Evolutionary conservation across 2,113 vertebrate genomes (phyloP), one percentile per base, ranked within the genome.

Genomic region (Gadus chalcogrammus): DNA sequence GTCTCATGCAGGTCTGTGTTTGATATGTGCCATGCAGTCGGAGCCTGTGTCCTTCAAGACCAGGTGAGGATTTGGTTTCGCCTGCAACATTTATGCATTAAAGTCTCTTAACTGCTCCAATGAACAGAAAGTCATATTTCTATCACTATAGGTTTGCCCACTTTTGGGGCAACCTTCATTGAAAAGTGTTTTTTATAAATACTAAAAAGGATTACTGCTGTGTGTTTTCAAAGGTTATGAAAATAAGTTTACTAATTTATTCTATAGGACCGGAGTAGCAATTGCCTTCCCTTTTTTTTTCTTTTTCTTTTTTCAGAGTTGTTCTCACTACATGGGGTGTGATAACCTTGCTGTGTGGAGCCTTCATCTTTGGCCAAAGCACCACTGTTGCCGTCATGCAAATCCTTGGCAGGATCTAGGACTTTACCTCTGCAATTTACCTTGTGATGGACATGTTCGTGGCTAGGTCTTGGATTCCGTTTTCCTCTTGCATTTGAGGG

Each of bases 341-440:
- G 4, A 72, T 96, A 75, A 95, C 93, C 0, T 82, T 96, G 64
- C 85, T 97, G 15, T 88, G 93, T 0, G 97, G 97, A 0, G 83
- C 93, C 22, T 98, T 96, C 68, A 93, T 98, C 78, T 98, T 98
- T 0, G 96, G 96, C n/a, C 97, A 99, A 88, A 97, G 96, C 70
- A 96, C 93, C 6, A 91, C 92, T 42, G 86, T 89, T 0, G 93
- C 96, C 0, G 53, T 95, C 80, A 83, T 96, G 91, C 93, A 95
- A 75, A 85, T 96, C 61, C 18, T 93, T 0, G 87, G 89, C 55
- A 88, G 81, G 64, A 79, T 89, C 64, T 65, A 9, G 3, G 24
- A n/a, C 5, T 28, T 20, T 35, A 12, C 58, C 68, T 24, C 18
- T 17, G 31, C 15, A 53, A 12, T 53, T 24, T 3, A 16, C 6